These are phyloP conservation scores for Drosophila ezoana DNA, from an alignment of 2,888 invertebrate species.

Conservation along the genomic window DNA sequence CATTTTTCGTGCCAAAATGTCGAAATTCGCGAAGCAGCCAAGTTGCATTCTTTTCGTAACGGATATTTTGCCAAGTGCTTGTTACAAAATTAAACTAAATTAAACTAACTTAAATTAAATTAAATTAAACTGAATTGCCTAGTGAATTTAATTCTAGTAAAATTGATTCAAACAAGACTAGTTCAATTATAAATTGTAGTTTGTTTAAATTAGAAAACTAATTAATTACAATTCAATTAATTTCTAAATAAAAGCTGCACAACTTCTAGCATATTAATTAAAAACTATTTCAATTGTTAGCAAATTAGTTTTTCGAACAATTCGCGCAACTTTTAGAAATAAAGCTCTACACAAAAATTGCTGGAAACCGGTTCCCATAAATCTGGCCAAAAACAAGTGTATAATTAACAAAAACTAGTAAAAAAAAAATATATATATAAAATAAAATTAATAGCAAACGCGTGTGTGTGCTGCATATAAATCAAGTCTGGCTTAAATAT, in stretches of 20 bases:
- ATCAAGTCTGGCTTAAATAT: slow-evolving; percentile 73
- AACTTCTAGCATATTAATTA: slow-evolving; percentile 4
- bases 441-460: not conserved
- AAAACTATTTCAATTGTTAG: not conserved
- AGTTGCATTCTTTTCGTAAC: slow-evolving; percentile 38
- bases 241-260: slow-evolving; percentile 11
- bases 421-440: slow-evolving; percentile 2
- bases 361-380: slow-evolving; percentile 17
- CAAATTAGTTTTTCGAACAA: slow-evolving; percentile 1
- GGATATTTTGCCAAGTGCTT: slow-evolving; percentile 54
- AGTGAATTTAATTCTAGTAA: slow-evolving; percentile 17
- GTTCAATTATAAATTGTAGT: slow-evolving; percentile 31
- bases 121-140: slow-evolving; percentile 15
- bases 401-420: slow-evolving; percentile 22
- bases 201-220: not conserved
- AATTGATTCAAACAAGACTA: slow-evolving; percentile 10
- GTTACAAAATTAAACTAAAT: slow-evolving; percentile 40
- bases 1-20: slow-evolving; percentile 41
- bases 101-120: slow-evolving; percentile 23
- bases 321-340: slow-evolving; percentile 1
- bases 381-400: slow-evolving; percentile 19
- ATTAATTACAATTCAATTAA: not conserved
- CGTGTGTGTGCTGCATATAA: slow-evolving; percentile 46
- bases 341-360: slow-evolving; percentile 6
- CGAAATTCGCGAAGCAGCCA: slow-evolving; percentile 21